Conservation (phyloP, 2,888 invertebrate species). For the Thelaira solivaga region DNA sequence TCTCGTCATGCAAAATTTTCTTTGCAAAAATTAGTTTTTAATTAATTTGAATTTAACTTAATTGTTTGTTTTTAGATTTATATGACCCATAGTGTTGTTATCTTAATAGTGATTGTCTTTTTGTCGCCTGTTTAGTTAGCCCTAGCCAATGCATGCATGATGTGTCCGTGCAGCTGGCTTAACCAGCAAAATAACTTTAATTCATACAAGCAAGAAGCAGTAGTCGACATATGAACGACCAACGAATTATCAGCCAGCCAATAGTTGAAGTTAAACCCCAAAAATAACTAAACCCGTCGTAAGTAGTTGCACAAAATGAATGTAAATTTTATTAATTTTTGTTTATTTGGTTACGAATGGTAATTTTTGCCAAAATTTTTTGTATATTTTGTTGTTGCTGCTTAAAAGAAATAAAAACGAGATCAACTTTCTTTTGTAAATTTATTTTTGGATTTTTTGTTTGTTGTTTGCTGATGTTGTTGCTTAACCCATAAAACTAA, state of each 20-base stretch:
- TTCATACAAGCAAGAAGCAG: no score
- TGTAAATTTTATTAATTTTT: slow-evolving; percentile 15
- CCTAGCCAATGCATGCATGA: slow-evolving; percentile 2
- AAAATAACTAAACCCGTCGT: not conserved
- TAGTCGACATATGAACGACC: not conserved
- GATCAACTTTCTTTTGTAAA: slow-evolving; percentile 57
- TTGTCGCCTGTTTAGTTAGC: slow-evolving; percentile 39
- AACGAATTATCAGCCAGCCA: no score
- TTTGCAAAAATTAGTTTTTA: not conserved
- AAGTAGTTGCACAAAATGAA: slow-evolving; percentile 6
- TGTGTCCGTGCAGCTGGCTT: slow-evolving; percentile 30
- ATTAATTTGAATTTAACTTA: no score
- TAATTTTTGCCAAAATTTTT: slow-evolving; percentile 44
- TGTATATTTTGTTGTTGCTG: not conserved
- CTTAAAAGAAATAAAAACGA: slow-evolving; percentile 30
- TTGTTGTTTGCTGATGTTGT: no score
- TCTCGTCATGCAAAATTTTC: not conserved
- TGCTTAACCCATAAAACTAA: slow-evolving; percentile 3
- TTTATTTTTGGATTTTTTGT: slow-evolving; percentile 10
- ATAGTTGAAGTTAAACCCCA: no score
- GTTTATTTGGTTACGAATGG: slow-evolving; percentile 13
- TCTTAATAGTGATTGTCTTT: slow-evolving; percentile 29
- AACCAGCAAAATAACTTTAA: slow-evolving; percentile 12
- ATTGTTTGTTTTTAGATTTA: not conserved
- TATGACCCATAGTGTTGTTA: slow-evolving; percentile 32